phyloP scores from a whole-genome alignment of 2,888 invertebrate genomes.

The Netelia inedita region DNA sequence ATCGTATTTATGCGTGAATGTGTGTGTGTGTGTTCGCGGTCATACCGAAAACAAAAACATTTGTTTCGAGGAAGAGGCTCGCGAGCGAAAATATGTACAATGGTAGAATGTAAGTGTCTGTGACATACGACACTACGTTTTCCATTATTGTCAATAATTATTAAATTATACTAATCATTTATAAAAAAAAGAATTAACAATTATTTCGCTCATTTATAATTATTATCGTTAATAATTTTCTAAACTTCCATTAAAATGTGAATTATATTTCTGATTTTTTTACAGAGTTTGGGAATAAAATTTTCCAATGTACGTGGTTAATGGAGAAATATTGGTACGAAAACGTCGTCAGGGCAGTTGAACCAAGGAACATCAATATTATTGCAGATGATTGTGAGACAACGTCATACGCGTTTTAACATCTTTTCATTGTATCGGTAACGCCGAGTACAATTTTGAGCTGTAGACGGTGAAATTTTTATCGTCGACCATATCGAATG shows the following conservation, averaged over 20 bases:
- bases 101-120: too few species aligned
- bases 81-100: too few species aligned
- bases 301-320: not conserved
- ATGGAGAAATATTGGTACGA: not conserved
- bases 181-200: not conserved
- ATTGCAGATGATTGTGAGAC: not conserved
- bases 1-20: not conserved
- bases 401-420: not conserved
- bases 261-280: not conserved
- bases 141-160: not conserved
- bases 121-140: too few species aligned
- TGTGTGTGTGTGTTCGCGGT: too few species aligned
- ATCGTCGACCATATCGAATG: not conserved
- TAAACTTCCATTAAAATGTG: too few species aligned
- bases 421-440: not conserved
- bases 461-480: not conserved
- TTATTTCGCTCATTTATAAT: not conserved
- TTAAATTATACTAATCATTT: not conserved
- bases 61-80: too few species aligned
- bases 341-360: not conserved
- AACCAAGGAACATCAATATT: constrained; percentile 28
- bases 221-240: not conserved
- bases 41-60: too few species aligned
- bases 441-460: not conserved
- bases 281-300: not conserved